phyloP scores from a whole-genome alignment of 2,113 vertebrate genomes.

The Phycodurus eques region DNA sequence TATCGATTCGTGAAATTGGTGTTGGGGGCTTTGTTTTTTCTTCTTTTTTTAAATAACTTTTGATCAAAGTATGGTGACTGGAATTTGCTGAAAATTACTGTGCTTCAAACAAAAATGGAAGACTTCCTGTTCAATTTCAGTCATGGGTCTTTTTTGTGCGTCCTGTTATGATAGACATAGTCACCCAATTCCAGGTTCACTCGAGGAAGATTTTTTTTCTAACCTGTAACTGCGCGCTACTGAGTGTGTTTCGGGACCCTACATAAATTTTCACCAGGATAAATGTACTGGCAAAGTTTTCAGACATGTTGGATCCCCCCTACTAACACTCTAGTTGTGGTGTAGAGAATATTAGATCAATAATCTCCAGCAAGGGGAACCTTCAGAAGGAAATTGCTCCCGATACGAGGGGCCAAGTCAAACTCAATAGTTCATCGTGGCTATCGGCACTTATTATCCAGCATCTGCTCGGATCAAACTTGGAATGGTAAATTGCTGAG shows the following conservation, averaged over 20 bases:
- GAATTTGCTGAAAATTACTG: too few relatives aligned
- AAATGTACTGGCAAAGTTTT: background rate
- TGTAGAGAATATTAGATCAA: slow-evolving; percentile 57
- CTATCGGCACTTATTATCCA: slow-evolving; percentile 53
- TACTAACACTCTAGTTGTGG: slow-evolving; percentile 40
- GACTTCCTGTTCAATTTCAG: too few relatives aligned
- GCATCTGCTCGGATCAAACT: slow-evolving; percentile 39
- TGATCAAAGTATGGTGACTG: too few relatives aligned
- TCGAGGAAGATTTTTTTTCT: background rate
- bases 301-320: background rate
- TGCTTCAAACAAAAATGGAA: too few relatives aligned
- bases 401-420: slow-evolving; percentile 39
- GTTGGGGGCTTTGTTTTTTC: background rate
- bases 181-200: too few relatives aligned
- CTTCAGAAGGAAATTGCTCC: slow-evolving; percentile 57
- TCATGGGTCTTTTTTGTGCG: too few relatives aligned
- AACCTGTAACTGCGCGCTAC: background rate
- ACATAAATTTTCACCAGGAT: too few relatives aligned
- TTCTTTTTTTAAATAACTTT: too few relatives aligned
- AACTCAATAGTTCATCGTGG: slow-evolving; percentile 51
- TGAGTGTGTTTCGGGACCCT: background rate
- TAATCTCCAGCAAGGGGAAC: slow-evolving; percentile 61
- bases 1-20: background rate
- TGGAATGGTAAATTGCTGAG: slow-evolving; percentile 12
- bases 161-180: too few relatives aligned